Conservation (phyloP, 2,888 invertebrate genomes). For the Phragmatobia fuliginosa region DNA sequence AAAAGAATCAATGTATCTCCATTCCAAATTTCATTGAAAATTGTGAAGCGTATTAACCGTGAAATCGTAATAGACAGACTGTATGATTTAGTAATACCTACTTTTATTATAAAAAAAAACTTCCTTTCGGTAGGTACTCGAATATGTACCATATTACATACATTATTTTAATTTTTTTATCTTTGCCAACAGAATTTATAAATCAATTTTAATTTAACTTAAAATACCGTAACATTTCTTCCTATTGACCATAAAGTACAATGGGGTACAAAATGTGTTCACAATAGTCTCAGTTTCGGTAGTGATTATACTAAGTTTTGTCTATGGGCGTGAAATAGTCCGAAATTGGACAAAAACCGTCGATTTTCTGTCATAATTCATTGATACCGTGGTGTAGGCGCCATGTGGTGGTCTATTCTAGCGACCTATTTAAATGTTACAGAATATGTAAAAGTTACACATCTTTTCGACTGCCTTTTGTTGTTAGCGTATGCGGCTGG, state of each 20-base stretch:
- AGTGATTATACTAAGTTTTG: constrained; percentile 43
- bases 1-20: no score
- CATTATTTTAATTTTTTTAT: no score
- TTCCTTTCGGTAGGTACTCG: no score
- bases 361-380: constrained; percentile 69
- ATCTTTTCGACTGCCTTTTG: no score
- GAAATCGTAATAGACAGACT: no score
- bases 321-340: constrained; percentile 69
- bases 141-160: no score
- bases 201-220: constrained; percentile 1
- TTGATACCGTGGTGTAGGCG: constrained; percentile 71
- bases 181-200: background rate
- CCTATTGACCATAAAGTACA: constrained; percentile 1
- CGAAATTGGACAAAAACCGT: constrained; percentile 41
- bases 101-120: no score
- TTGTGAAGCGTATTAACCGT: no score
- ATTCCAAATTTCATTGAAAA: no score
- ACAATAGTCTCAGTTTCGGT: constrained; percentile 43
- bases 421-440: constrained; percentile 41
- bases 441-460: constrained; percentile 48
- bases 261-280: constrained; percentile 24
- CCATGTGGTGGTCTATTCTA: constrained; percentile 69
- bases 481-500: no score
- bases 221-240: constrained; percentile 11
- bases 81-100: no score